Percentiles rank a stretch among this genome's conserved stretches.
Conservation (phyloP, 2,113 vertebrate genomes). For the Microtus oregoni region DNA sequence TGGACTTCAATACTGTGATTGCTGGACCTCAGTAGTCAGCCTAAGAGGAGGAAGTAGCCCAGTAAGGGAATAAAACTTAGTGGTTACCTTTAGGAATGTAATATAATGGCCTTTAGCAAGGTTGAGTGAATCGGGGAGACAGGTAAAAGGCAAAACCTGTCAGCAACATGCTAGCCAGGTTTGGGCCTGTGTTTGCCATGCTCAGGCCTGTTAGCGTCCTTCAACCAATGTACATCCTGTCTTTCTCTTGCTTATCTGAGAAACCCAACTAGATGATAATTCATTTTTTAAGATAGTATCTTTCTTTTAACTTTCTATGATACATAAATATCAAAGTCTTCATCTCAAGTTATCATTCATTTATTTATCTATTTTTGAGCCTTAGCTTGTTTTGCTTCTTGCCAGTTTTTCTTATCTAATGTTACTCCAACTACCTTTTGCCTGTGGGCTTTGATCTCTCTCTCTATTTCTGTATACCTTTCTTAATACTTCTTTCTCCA, state of each 20-base stretch:
- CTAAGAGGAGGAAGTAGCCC: background rate
- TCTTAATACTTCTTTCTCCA: no score
- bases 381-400: no score
- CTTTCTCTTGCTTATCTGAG: background rate
- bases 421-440: no score
- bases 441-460: no score
- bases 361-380: background rate
- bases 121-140: background rate
- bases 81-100: background rate
- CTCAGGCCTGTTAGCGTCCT: background rate
- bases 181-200: background rate
- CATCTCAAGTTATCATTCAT: background rate
- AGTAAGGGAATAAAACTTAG: background rate
- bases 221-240: background rate
- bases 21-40: background rate
- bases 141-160: no score
- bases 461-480: background rate
- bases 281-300: background rate
- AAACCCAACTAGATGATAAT: background rate
- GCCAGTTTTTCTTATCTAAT: no score
- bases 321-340: background rate
- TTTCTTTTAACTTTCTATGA: background rate
- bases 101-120: background rate
- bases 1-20: background rate
- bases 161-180: background rate